Percentiles rank a stretch among this genome's conserved stretches.
phyloP scores from a whole-genome alignment of 2,888 invertebrate genomes.

The Clistopyga incitator region DNA sequence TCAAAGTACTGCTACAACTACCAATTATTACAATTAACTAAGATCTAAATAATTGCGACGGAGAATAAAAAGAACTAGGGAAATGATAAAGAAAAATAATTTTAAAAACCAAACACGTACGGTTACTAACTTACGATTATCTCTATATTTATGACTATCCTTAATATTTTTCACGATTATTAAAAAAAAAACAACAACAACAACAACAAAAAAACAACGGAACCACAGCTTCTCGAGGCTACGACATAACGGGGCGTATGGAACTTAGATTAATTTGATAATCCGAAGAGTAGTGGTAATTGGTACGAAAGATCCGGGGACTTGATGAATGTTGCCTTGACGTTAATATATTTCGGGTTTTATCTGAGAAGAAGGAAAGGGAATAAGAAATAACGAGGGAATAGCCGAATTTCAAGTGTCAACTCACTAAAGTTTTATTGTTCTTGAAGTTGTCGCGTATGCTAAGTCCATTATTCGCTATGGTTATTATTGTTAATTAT shows the following conservation, averaged over 20 bases:
- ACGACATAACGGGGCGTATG: conserved; percentile 66
- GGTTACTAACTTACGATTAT: conserved; percentile 61
- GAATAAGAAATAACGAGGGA: neutral
- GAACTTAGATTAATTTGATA: conserved; percentile 72
- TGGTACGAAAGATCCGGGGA: conserved; percentile 27
- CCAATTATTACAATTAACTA: conserved; percentile 71
- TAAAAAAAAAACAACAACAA: neutral
- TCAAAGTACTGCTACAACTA: conserved; percentile 80
- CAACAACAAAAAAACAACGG: neutral
- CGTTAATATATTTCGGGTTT: conserved; percentile 31
- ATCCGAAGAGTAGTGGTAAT: conserved; percentile 69
- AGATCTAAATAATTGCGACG: conserved; percentile 71
- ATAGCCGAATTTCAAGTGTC: conserved; percentile 24
- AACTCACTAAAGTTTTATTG: conserved; percentile 40
- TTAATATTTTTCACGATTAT: conserved; percentile 71
- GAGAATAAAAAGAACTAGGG: conserved; percentile 58
- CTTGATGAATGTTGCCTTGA: conserved; percentile 31
- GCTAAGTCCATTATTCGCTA: conserved; percentile 72
- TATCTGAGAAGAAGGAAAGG: conserved; percentile 1
- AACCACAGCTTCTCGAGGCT: conserved; percentile 69
- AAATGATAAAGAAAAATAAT: conserved; percentile 34
- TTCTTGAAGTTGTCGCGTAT: conserved; percentile 70
- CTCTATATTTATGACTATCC: conserved; percentile 49
- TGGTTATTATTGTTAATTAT: conserved; percentile 62
- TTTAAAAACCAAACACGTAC: conserved; percentile 55